Evolutionary conservation across 2,113 vertebrate species (phyloP).

Genomic region (Bothrops jararaca): DNA sequence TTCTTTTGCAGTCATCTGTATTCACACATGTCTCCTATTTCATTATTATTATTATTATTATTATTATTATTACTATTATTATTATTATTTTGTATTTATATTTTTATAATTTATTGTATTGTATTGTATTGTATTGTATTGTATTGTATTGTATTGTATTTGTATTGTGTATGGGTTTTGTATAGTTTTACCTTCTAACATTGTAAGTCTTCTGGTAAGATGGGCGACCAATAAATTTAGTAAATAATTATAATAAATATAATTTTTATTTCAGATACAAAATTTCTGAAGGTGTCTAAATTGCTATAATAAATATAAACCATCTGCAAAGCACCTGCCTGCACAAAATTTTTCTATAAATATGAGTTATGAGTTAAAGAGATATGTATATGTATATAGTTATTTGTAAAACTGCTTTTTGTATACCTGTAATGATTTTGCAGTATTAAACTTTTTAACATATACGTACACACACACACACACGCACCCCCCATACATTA

Average conservation of each 20-base stretch:
- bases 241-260: neutral
- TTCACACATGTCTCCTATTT: too few relatives aligned
- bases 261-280: neutral
- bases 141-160: neutral
- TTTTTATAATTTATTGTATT: neutral
- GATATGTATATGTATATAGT: neutral
- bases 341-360: neutral
- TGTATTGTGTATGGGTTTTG: neutral
- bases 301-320: neutral
- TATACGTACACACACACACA: too few relatives aligned
- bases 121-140: neutral
- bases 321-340: neutral
- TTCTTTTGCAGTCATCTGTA: too few relatives aligned
- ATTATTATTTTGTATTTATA: neutral
- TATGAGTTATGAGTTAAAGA: neutral
- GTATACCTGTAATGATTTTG: neutral
- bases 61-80: too few relatives aligned
- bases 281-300: neutral
- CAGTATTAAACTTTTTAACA: neutral
- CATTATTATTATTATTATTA: too few relatives aligned
- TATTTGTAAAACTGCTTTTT: neutral
- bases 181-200: too few relatives aligned
- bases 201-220: too few relatives aligned
- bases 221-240: too few relatives aligned
- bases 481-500: too few relatives aligned